These are phyloP conservation scores for Cryptoprocta ferox DNA, from an alignment of 2,797 vertebrate genomes.

Conservation along the genomic window DNA sequence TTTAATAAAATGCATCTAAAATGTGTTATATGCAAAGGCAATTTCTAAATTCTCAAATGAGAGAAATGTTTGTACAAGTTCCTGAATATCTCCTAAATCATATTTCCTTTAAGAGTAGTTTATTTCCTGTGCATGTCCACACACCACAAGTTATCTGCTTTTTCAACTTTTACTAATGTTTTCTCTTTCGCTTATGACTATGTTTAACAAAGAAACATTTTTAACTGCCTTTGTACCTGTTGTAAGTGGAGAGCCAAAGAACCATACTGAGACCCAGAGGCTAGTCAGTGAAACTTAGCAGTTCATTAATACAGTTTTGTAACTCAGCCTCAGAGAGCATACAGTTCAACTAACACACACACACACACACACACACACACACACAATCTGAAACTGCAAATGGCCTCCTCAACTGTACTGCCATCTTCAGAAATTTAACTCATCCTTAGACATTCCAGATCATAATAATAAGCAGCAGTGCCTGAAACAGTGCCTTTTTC, in stretches of 20 bases:
- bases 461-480: neutral
- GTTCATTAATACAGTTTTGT: slow-evolving; percentile 46
- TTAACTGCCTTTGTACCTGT: slow-evolving; percentile 63
- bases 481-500: neutral
- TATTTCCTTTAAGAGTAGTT: slow-evolving; percentile 77
- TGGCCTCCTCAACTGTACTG: neutral
- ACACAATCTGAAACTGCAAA: neutral
- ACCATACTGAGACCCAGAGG: slow-evolving; percentile 9
- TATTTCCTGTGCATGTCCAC: slow-evolving; percentile 79
- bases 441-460: slow-evolving; percentile 20
- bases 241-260: neutral
- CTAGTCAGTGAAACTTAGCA: neutral
- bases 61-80: slow-evolving; percentile 72
- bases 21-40: neutral
- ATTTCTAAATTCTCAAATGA: slow-evolving; percentile 67
- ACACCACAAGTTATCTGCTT: slow-evolving; percentile 74
- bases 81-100: slow-evolving; percentile 78
- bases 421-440: slow-evolving; percentile 45
- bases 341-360: slow-evolving; percentile 46
- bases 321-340: slow-evolving; percentile 24
- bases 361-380: neutral
- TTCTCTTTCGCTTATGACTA: slow-evolving; percentile 72
- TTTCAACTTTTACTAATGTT: slow-evolving; percentile 73
- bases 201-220: slow-evolving; percentile 50
- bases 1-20: slow-evolving; percentile 51